A percentile compares a stretch with the other conserved stretches of the same genome.
Evolutionary conservation across 2,888 invertebrate species (phyloP).

Genomic region (Dasypolia templi): DNA sequence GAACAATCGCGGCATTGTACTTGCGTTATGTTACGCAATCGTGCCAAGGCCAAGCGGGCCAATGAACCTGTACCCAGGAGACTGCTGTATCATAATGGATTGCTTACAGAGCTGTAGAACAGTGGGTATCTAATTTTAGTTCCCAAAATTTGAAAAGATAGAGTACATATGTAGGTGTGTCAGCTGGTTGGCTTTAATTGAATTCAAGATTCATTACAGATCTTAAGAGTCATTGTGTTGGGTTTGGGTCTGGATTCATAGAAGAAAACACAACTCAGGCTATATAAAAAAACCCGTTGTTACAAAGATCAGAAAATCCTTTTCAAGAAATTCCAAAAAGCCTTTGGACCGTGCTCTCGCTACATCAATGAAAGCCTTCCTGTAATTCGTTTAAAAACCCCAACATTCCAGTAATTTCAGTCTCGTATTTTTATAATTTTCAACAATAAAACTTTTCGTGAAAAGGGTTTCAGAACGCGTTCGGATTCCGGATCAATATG

Average conservation of each 20-base stretch:
- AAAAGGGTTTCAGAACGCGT: constrained; percentile 71
- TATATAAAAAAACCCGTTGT: not conserved
- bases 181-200: not conserved
- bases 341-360: not conserved
- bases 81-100: constrained; percentile 30
- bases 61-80: constrained; percentile 56
- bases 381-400: constrained; percentile 19
- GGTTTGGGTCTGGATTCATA: not conserved
- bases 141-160: not conserved
- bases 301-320: not conserved
- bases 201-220: not conserved
- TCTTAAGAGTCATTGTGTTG: no score
- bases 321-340: not conserved
- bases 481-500: constrained; percentile 74
- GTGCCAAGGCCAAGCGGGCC: constrained; percentile 61
- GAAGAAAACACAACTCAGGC: not conserved
- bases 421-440: constrained; percentile 29
- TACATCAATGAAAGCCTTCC: constrained; percentile 9
- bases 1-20: constrained; percentile 45
- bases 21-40: constrained; percentile 62
- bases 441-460: constrained; percentile 38
- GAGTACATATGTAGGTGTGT: not conserved
- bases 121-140: not conserved
- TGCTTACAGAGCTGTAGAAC: constrained; percentile 9
- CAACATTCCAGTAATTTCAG: constrained; percentile 39